Conservation (phyloP, 2,888 invertebrate genomes). For the Diplazon laetatorius region DNA sequence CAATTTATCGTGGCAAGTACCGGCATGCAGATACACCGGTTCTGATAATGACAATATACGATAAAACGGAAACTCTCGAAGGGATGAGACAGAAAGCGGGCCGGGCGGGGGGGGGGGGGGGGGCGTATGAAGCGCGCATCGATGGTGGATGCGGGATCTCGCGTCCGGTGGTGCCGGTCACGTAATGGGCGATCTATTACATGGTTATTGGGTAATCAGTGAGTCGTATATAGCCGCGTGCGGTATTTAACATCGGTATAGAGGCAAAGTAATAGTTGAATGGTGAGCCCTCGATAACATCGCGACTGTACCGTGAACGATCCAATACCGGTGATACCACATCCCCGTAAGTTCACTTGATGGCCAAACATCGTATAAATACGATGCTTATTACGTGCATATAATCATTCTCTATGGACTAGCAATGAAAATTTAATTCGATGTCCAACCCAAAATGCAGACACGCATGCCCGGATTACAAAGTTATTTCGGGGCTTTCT, state of each 20-base stretch:
- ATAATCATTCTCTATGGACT: conserved; percentile 30
- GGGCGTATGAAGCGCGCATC: conserved; percentile 28
- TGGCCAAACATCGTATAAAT: conserved; percentile 58
- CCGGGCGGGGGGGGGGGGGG: conserved; percentile 12
- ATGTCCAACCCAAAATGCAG: background rate
- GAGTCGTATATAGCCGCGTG: conserved; percentile 52
- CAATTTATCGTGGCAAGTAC: conserved; percentile 57
- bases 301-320: conserved; percentile 21
- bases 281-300: conserved; percentile 65
- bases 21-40: conserved; percentile 40
- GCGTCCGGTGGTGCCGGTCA: conserved; percentile 56
- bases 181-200: conserved; percentile 68
- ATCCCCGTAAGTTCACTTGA: conserved; percentile 59
- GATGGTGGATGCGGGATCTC: conserved; percentile 39
- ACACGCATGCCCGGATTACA: background rate
- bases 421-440: conserved; percentile 11
- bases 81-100: conserved; percentile 27
- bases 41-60: conserved; percentile 64
- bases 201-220: conserved; percentile 68
- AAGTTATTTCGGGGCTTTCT: background rate
- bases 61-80: conserved; percentile 58
- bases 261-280: conserved; percentile 70
- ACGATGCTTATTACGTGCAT: conserved; percentile 28
- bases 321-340: conserved; percentile 35
- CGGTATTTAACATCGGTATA: conserved; percentile 68